Percentiles rank a stretch among this genome's conserved stretches.
Evolutionary conservation across 1,140 invertebrate species (phyloP).

Genomic region (Zaprionus africanus): DNA sequence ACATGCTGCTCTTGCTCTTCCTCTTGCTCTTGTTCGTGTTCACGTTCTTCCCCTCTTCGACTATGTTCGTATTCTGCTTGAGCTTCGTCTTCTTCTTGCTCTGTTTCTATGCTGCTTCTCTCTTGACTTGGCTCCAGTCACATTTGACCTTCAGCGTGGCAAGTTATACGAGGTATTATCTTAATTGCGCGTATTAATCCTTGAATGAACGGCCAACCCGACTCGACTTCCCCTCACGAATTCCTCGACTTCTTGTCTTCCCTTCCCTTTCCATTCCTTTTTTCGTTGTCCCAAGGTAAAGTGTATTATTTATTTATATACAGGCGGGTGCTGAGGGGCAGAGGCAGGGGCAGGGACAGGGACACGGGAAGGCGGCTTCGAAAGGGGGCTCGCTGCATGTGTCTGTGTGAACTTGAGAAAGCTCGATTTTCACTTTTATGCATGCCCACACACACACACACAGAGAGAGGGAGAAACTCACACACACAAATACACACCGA

Average conservation of each 20-base stretch:
- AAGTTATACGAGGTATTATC: constrained; percentile 7
- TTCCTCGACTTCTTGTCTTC: background rate
- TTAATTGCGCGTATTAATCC: constrained; percentile 10
- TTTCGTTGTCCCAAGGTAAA: background rate
- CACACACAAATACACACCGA: background rate
- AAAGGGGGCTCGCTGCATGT: constrained; percentile 7
- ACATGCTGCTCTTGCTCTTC: background rate
- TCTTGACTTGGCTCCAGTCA: background rate
- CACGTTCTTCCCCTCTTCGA: background rate
- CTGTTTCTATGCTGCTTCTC: background rate
- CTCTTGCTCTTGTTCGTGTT: no score
- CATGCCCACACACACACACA: constrained; percentile 19
- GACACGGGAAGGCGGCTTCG: background rate
- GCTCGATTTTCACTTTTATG: constrained; percentile 75
- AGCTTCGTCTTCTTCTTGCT: background rate
- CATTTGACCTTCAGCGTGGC: constrained; percentile 5
- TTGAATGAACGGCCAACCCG: background rate
- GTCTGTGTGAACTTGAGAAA: constrained; percentile 67
- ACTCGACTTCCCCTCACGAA: background rate
- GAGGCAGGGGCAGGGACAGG: background rate
- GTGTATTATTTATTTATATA: constrained; percentile 6
- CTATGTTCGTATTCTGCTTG: background rate
- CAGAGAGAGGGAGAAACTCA: background rate
- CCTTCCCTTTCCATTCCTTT: background rate
- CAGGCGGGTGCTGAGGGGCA: background rate